A percentile compares a stretch with the other conserved stretches of the same genome.
Evolutionary conservation across 2,797 vertebrate genomes (phyloP).

Genomic region (Geotria australis): DNA sequence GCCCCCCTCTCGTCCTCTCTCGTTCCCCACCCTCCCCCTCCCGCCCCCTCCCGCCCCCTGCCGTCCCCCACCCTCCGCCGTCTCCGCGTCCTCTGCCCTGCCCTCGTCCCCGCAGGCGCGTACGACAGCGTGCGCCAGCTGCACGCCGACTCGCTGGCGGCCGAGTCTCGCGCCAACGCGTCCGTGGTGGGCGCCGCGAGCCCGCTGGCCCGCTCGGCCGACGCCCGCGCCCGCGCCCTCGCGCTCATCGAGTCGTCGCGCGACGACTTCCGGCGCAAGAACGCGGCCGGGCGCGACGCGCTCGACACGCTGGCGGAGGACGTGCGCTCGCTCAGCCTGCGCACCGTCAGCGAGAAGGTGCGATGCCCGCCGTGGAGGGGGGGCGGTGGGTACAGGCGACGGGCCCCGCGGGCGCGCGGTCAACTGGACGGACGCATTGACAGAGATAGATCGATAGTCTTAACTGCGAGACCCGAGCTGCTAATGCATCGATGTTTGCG

Average conservation of each 20-base stretch:
- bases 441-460: no score
- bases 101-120: slow-evolving; percentile 21
- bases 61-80: no score
- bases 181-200: slow-evolving; percentile 27
- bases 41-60: no score
- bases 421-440: no score
- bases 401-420: no score
- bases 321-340: slow-evolving; percentile 25
- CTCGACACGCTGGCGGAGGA: slow-evolving; percentile 24
- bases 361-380: background rate
- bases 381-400: no score
- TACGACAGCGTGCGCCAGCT: slow-evolving; percentile 61
- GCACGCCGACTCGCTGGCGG: slow-evolving; percentile 30
- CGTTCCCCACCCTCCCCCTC: no score
- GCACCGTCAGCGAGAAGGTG: slow-evolving; percentile 62
- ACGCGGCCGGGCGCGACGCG: slow-evolving; percentile 34
- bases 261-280: slow-evolving; percentile 47
- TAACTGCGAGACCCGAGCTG: no score
- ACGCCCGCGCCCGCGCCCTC: slow-evolving; percentile 28
- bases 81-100: no score
- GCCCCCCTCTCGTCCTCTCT: no score
- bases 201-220: slow-evolving; percentile 31
- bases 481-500: no score
- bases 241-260: slow-evolving; percentile 23
- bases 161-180: slow-evolving; percentile 27